These are phyloP conservation scores for Linnaemya vulpina DNA, from an alignment of 2,888 invertebrate genomes.

Conservation along the genomic window DNA sequence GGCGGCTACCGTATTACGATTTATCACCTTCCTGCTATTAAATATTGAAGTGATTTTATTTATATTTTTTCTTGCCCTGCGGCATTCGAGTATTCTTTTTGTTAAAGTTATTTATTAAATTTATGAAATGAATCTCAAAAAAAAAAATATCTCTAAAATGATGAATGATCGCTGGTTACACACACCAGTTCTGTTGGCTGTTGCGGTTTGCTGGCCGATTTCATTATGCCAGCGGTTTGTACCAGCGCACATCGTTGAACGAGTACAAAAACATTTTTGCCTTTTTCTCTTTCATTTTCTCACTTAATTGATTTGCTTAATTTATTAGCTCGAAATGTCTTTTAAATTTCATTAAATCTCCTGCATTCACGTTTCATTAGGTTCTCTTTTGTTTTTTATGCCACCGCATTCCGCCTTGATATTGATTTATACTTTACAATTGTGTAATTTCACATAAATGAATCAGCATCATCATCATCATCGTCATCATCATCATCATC, in stretches of 20 bases:
- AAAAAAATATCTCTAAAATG: constrained; percentile 56
- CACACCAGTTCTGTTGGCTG: constrained; percentile 26
- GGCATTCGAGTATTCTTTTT: neutral
- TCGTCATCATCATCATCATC: neutral
- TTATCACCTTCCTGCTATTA: constrained; percentile 63
- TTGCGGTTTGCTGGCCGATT: constrained; percentile 25
- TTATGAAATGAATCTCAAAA: constrained; percentile 9
- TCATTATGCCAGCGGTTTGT: constrained; percentile 16
- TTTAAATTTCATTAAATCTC: constrained; percentile 54
- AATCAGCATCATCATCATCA: constrained; percentile 39
- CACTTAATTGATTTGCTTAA: constrained; percentile 63
- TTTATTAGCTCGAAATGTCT: constrained; percentile 64
- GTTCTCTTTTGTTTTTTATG: neutral
- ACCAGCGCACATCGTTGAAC: constrained; percentile 52
- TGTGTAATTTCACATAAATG: constrained; percentile 49
- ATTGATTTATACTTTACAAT: constrained; percentile 40
- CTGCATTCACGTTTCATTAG: constrained; percentile 32
- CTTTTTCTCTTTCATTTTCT: constrained; percentile 33
- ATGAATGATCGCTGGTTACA: constrained; percentile 69
- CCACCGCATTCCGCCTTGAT: constrained; percentile 10
- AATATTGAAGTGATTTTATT: constrained; percentile 8
- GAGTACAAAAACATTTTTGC: constrained; percentile 41
- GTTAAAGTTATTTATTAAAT: too few species aligned
- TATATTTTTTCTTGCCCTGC: neutral
- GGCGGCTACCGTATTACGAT: constrained; percentile 69